phyloP scores from a whole-genome alignment of 64 coral and sea anemone species.

The Stichodactyla mertensii region DNA sequence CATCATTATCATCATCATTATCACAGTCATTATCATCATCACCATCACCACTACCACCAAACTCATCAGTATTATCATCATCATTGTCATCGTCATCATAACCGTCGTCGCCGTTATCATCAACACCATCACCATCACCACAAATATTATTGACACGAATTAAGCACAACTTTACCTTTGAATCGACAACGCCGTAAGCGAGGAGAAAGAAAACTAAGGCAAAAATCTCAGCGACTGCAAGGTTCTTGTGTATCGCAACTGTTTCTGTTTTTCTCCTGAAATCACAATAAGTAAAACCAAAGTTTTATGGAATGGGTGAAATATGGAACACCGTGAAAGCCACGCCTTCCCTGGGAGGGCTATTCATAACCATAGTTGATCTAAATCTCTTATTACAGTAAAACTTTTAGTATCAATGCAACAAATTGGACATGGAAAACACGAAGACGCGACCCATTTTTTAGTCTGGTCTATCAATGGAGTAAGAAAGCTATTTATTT shows the following conservation, averaged over 20 bases:
- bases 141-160: not conserved
- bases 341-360: no score
- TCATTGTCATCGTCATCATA: not conserved
- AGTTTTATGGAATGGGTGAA: not conserved
- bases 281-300: not conserved
- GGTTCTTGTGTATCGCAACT: slow-evolving; percentile 43
- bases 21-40: no score
- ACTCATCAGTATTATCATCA: not conserved
- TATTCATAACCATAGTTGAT: no score
- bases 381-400: no score
- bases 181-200: slow-evolving; percentile 3
- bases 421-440: no score
- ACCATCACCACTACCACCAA: no score
- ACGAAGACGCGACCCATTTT: no score
- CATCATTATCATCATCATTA: no score
- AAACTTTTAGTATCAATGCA: no score
- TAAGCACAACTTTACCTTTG: slow-evolving; percentile 6
- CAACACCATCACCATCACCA: not conserved
- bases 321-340: not conserved
- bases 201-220: slow-evolving; percentile 36
- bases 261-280: slow-evolving; percentile 49
- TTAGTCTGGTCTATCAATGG: no score
- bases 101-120: not conserved
- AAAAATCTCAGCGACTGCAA: slow-evolving; percentile 35
- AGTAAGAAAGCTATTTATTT: no score